phyloP scores from a whole-genome alignment of 1,140 invertebrate species.

The Drosophila nannoptera region DNA sequence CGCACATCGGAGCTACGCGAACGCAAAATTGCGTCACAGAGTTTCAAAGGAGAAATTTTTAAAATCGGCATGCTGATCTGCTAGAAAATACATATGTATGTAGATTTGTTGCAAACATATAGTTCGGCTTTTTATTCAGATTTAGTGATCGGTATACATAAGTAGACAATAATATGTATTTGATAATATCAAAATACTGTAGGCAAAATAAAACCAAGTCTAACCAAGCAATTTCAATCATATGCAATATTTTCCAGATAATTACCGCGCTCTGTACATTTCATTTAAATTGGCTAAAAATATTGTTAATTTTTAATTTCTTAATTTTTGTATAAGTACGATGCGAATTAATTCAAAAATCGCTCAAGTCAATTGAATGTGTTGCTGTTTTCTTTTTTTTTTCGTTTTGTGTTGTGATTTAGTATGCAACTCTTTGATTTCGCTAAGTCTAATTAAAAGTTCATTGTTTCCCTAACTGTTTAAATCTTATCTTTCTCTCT shows the following conservation, averaged over 20 bases:
- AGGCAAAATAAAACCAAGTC: slow-evolving; percentile 36
- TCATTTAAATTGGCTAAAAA: slow-evolving; percentile 45
- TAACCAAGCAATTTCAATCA: slow-evolving; percentile 8
- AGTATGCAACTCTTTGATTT: slow-evolving; percentile 28
- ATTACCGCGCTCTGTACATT: slow-evolving; percentile 34
- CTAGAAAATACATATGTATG: not conserved
- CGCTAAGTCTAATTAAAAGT: slow-evolving; percentile 37
- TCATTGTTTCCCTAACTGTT: slow-evolving; percentile 34
- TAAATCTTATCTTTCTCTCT: not conserved
- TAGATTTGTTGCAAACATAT: slow-evolving; percentile 20
- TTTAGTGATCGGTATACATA: slow-evolving; percentile 48
- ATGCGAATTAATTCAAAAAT: slow-evolving; percentile 23
- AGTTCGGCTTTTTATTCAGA: slow-evolving; percentile 36
- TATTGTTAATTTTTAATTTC: slow-evolving; percentile 13
- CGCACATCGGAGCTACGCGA: slow-evolving; percentile 27
- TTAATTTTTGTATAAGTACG: slow-evolving; percentile 28
- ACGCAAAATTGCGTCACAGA: slow-evolving; percentile 3
- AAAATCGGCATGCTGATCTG: slow-evolving; percentile 2
- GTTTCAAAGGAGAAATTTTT: not conserved
- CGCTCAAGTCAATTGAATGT: slow-evolving; percentile 17
- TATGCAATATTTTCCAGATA: slow-evolving; percentile 15
- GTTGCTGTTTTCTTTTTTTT: not conserved
- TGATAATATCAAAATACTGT: slow-evolving; percentile 52
- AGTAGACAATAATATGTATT: slow-evolving; percentile 36
- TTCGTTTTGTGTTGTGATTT: slow-evolving; percentile 4